Conservation (phyloP, 1,140 invertebrate species). For the Neodiprion pinetum region DNA sequence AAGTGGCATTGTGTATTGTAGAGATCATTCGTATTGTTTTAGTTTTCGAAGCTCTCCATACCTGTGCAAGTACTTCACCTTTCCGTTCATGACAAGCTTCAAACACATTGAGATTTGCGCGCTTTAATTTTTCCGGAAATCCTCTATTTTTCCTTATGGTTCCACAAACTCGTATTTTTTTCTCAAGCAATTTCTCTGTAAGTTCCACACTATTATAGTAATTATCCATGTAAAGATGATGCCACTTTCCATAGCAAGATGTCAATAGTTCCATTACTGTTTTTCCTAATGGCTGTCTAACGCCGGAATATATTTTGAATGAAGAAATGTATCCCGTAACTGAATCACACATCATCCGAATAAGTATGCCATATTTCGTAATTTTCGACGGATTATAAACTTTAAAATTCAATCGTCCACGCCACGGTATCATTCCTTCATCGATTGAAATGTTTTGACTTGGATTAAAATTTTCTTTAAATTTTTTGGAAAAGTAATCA, state of each 20-base stretch:
- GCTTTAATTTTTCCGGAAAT: slow-evolving; percentile 22
- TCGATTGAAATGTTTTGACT: slow-evolving; percentile 12
- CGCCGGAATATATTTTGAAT: slow-evolving; percentile 20
- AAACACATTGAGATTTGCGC: slow-evolving; percentile 20
- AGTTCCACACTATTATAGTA: slow-evolving; percentile 13
- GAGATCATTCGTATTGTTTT: slow-evolving; percentile 21
- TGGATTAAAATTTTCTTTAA: slow-evolving; percentile 7
- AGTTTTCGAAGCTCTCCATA: slow-evolving; percentile 18
- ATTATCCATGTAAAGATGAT: slow-evolving; percentile 10
- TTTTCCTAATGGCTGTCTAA: slow-evolving; percentile 17
- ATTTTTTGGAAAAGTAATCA: slow-evolving; percentile 25
- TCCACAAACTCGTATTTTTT: slow-evolving; percentile 16
- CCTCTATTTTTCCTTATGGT: slow-evolving; percentile 10
- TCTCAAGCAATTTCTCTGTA: slow-evolving; percentile 12
- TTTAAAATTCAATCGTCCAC: slow-evolving; percentile 17
- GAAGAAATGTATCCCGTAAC: slow-evolving; percentile 14
- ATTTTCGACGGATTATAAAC: slow-evolving; percentile 18
- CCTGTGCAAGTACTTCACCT: slow-evolving; percentile 17
- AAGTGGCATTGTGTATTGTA: slow-evolving; percentile 24
- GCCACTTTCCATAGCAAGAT: slow-evolving; percentile 16
- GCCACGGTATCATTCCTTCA: slow-evolving; percentile 22
- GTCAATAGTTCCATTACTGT: slow-evolving; percentile 18
- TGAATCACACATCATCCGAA: slow-evolving; percentile 16
- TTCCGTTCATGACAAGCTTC: slow-evolving; percentile 9
- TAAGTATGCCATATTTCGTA: slow-evolving; percentile 19